phyloP scores from a whole-genome alignment of 2,113 vertebrate genomes.

The Hirundichthys speculiger region DNA sequence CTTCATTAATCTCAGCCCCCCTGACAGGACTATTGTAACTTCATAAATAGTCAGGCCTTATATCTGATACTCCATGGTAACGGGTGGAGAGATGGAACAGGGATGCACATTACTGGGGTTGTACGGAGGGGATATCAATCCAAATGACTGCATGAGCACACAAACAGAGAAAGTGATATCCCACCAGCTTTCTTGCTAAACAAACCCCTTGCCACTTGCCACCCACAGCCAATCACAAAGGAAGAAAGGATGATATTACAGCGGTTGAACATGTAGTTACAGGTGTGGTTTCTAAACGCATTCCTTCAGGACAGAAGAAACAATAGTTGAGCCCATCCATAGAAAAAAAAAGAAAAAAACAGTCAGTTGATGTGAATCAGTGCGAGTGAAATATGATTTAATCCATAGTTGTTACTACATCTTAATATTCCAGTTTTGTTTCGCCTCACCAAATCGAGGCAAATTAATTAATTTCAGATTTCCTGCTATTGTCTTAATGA shows the following conservation, averaged over 20 bases:
- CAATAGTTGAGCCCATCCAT: not conserved
- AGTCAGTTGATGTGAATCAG: not conserved
- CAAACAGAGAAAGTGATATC: constrained; percentile 34
- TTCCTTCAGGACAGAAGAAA: constrained; percentile 10
- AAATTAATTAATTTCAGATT: no score
- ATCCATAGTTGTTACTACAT: not conserved
- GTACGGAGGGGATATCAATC: constrained; percentile 48
- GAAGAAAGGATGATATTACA: constrained; percentile 30
- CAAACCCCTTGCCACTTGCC: constrained; percentile 40
- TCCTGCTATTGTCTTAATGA: not conserved
- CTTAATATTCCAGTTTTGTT: not conserved
- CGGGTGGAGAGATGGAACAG: constrained; percentile 58
- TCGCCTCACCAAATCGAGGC: no score
- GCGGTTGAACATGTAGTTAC: constrained; percentile 25
- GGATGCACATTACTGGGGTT: constrained; percentile 48
- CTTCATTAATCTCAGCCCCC: constrained; percentile 70
- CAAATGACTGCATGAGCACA: constrained; percentile 32
- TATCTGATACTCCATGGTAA: constrained; percentile 69
- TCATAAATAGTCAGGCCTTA: constrained; percentile 67
- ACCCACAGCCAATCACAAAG: constrained; percentile 33
- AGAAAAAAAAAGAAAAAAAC: not conserved
- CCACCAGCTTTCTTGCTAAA: constrained; percentile 22
- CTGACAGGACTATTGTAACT: constrained; percentile 75
- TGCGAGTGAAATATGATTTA: not conserved
- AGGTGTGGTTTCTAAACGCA: constrained; percentile 42